These are phyloP conservation scores for Nerophis ophidion DNA, from an alignment of 2,113 vertebrate genomes.

Conservation along the genomic window DNA sequence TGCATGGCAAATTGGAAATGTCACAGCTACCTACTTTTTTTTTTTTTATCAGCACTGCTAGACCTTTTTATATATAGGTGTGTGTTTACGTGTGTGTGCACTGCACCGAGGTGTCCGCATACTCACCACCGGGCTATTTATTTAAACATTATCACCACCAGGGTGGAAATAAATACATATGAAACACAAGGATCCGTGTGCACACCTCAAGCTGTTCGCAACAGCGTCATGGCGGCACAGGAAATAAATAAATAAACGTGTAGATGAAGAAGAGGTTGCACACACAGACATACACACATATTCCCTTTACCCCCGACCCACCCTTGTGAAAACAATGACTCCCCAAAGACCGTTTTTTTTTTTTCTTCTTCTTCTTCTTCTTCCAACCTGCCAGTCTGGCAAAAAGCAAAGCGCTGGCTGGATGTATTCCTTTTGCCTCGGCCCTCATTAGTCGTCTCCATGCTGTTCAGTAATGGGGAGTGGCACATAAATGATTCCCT, in stretches of 20 bases:
- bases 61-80: conserved; percentile 67
- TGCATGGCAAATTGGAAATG: conserved; percentile 99
- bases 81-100: conserved; percentile 4
- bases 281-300: conserved; percentile 32
- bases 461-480: conserved; percentile 81
- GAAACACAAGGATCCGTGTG: conserved; percentile 22
- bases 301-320: conserved; percentile 64
- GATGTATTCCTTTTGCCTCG: conserved; percentile 76
- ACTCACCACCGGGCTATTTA: conserved; percentile 33
- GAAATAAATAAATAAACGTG: conserved; percentile 58
- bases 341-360: conserved; percentile 67
- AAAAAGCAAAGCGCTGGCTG: conserved; percentile 68
- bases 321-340: conserved; percentile 68
- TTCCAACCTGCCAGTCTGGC: conserved; percentile 61
- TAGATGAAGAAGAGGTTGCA: conserved; percentile 57
- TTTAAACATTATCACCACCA: conserved; percentile 45
- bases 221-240: conserved; percentile 53
- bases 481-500: conserved; percentile 88
- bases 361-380: conserved; percentile 30
- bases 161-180: conserved; percentile 26
- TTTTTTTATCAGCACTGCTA: conserved; percentile 82
- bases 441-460: conserved; percentile 83
- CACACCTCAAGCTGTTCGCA: conserved; percentile 73
- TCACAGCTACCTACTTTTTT: conserved; percentile 82
- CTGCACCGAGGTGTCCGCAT: conserved; percentile 37